Conservation (phyloP, 1,140 invertebrate species). For the Nymphalis io region DNA sequence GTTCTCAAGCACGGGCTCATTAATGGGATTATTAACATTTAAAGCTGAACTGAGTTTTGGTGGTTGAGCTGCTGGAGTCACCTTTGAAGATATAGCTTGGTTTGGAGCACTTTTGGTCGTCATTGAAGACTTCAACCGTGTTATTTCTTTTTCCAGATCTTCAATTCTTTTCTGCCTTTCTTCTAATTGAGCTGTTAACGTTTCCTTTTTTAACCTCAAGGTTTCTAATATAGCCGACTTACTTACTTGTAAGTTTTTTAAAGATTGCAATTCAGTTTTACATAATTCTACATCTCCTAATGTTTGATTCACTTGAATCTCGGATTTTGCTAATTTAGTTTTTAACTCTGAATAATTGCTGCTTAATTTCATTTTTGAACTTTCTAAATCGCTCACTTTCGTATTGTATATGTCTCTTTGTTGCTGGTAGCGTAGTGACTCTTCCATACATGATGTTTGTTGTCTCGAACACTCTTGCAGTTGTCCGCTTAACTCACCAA, state of each 20-base stretch:
- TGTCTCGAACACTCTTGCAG: slow-evolving; percentile 70
- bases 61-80: slow-evolving; percentile 68
- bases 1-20: slow-evolving; percentile 70
- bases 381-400: slow-evolving; percentile 65
- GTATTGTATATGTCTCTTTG: slow-evolving; percentile 60
- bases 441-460: slow-evolving; percentile 68
- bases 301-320: slow-evolving; percentile 64
- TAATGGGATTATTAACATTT: slow-evolving; percentile 60
- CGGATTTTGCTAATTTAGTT: slow-evolving; percentile 55
- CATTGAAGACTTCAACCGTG: slow-evolving; percentile 58
- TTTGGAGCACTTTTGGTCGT: slow-evolving; percentile 66
- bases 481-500: slow-evolving; percentile 64
- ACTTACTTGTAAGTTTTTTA: slow-evolving; percentile 72
- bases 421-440: slow-evolving; percentile 62
- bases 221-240: slow-evolving; percentile 67
- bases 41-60: slow-evolving; percentile 68
- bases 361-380: slow-evolving; percentile 57
- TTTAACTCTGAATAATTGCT: slow-evolving; percentile 55
- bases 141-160: slow-evolving; percentile 66
- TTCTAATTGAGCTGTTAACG: slow-evolving; percentile 58
- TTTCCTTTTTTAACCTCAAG: slow-evolving; percentile 66
- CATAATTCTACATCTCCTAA: slow-evolving; percentile 64
- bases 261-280: slow-evolving; percentile 66
- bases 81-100: slow-evolving; percentile 54
- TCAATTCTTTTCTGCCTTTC: slow-evolving; percentile 67